Conservation (phyloP, 2,888 invertebrate genomes). For the Polietes domitor region DNA sequence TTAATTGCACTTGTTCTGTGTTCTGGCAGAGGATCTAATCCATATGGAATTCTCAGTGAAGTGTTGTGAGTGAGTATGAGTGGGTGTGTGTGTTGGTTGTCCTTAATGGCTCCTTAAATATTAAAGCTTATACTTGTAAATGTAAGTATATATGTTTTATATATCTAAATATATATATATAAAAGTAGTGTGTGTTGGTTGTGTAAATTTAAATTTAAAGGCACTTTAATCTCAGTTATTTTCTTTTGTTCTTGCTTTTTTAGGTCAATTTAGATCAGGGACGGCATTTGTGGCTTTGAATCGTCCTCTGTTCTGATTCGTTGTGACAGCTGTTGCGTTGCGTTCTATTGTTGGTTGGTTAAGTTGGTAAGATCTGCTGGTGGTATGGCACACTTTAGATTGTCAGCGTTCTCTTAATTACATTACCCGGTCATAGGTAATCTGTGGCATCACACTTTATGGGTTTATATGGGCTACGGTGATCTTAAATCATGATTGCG, state of each 20-base stretch:
- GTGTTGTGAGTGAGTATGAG: constrained; percentile 8
- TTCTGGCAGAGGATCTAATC: constrained; percentile 36
- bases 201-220: constrained; percentile 66
- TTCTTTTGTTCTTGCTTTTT: neutral
- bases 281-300: constrained; percentile 71
- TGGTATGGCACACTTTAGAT: constrained; percentile 63
- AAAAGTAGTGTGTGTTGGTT: constrained; percentile 23
- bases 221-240: constrained; percentile 75
- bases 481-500: constrained; percentile 43
- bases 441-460: constrained; percentile 12
- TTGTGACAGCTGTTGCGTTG: constrained; percentile 61
- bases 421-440: constrained; percentile 41
- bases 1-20: constrained; percentile 49
- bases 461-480: neutral
- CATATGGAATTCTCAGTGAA: constrained; percentile 32
- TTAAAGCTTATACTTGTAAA: constrained; percentile 38
- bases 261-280: constrained; percentile 58
- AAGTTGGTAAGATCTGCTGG: constrained; percentile 55
- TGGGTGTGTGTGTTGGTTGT: neutral
- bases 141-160: constrained; percentile 8
- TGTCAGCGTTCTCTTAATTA: constrained; percentile 44
- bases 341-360: constrained; percentile 47
- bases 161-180: constrained; percentile 7
- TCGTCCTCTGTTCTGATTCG: constrained; percentile 44
- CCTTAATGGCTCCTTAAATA: constrained; percentile 11